Evolutionary conservation across 1,140 invertebrate species (phyloP), one percentile per base, ranked within the genome.

Genomic region (Hermetia illucens): DNA sequence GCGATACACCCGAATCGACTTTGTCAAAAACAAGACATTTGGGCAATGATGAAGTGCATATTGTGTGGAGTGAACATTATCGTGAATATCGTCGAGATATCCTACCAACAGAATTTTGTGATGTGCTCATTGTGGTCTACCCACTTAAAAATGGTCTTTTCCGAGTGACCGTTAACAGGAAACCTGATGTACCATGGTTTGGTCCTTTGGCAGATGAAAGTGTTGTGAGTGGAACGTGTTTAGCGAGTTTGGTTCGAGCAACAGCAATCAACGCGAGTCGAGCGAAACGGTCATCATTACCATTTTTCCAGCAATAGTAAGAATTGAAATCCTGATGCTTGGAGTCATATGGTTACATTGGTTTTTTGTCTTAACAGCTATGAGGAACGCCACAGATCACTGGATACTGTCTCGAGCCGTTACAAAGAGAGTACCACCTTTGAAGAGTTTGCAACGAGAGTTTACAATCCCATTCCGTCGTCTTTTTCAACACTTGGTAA

Each of bases 11-110:
- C 5, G 88, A 93, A 62, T 79, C 82, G 40, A 75, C 92, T 50
- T 69, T 94, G 41, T 86, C 88, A 54, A 96, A 96, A 82, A 90
- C 90, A 16, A 75, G 88, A 9, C 94, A 97, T 71, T 66, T 98
- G 36, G 93, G 93, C 29, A 99, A 99, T 64, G 95, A 99, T 65
- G 95, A 98, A 66, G 89, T 98, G 22, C 94, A 98, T 55, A 94
- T 98, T 42, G 91, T 99, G 12, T 99, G 95, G 95, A 96, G 91
- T 16, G 95, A 99, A 60, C 92, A 98, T 61, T 75, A 71, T 58
- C 70, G 92, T 36, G 89, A 95, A 54, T 99, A 98, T 68, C 75
- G 93, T 39, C 71, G 94, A 25, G 92, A 93, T 49, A 96, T 97
- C 43, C 85, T 98, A 58, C 91, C 95, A 17, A 99, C 95, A 12